Conservation (phyloP, 2,797 vertebrate genomes). For the Calcarius lapponicus region DNA sequence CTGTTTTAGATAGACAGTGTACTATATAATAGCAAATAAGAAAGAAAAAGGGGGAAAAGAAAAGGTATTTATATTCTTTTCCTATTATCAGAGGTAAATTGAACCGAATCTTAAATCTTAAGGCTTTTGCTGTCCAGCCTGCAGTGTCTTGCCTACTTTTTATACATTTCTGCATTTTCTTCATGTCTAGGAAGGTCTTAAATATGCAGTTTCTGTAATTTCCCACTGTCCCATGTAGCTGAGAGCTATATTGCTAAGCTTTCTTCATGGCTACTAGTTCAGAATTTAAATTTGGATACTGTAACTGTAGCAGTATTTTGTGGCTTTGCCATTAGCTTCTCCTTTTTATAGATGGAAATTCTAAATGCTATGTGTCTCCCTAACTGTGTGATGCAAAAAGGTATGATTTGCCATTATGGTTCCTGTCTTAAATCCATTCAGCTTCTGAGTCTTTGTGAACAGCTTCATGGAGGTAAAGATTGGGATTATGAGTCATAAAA, state of each 20-base stretch:
- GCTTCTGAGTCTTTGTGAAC: neutral
- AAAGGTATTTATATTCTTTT: neutral
- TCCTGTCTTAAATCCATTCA: neutral
- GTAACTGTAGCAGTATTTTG: neutral
- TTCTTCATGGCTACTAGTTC: neutral
- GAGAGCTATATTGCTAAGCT: neutral
- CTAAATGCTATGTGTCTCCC: neutral
- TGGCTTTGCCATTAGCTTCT: neutral
- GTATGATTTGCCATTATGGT: neutral
- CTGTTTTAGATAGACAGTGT: neutral
- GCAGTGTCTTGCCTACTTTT: neutral
- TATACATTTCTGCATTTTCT: neutral
- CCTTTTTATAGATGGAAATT: neutral
- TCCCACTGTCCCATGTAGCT: neutral
- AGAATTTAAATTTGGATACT: conserved; percentile 5
- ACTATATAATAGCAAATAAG: neutral
- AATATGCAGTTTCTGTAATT: neutral
- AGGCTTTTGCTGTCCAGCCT: neutral
- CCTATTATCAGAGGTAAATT: neutral
- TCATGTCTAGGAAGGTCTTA: neutral
- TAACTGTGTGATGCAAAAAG: neutral
- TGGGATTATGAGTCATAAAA: conserved; percentile 50
- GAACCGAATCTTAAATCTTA: neutral
- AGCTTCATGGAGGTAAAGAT: neutral
- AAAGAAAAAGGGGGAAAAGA: neutral